phyloP scores from a whole-genome alignment of 2,113 vertebrate species.

The Ailuropoda melanoleuca region DNA sequence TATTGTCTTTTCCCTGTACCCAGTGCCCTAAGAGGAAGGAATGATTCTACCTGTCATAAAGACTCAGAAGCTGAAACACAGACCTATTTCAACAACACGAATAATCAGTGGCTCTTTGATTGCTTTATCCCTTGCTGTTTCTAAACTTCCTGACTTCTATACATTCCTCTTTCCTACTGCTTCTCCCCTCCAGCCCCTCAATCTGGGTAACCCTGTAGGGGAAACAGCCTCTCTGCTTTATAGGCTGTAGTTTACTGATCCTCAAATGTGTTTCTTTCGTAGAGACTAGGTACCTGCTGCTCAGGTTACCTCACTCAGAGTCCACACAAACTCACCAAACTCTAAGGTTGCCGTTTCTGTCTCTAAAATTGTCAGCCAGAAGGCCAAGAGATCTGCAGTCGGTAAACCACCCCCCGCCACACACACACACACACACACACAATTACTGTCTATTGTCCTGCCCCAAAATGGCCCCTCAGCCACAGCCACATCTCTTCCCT shows the following conservation, averaged over 20 bases:
- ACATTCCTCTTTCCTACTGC: background rate
- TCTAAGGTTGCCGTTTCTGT: background rate
- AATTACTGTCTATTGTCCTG: background rate
- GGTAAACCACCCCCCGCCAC: background rate
- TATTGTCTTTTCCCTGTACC: background rate
- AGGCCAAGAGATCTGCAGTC: background rate
- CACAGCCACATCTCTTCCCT: background rate
- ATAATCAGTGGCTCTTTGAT: background rate
- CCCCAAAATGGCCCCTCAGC: background rate
- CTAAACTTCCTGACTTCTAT: constrained; percentile 5
- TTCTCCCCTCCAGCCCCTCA: background rate
- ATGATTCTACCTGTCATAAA: background rate
- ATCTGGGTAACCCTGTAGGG: background rate
- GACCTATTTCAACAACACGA: background rate
- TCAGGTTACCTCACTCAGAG: background rate
- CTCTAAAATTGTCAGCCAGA: background rate
- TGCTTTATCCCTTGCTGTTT: background rate
- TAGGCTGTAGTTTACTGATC: background rate
- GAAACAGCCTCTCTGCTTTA: background rate
- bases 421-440: background rate
- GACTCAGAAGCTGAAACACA: background rate
- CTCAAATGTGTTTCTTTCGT: background rate
- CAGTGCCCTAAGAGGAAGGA: background rate
- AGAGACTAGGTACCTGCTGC: background rate
- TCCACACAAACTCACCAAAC: background rate